A percentile compares a stretch with the other conserved stretches of the same genome.
These are phyloP conservation scores for Medauroidea extradentata DNA, from an alignment of 1,140 invertebrate genomes.

Conservation along the genomic window DNA sequence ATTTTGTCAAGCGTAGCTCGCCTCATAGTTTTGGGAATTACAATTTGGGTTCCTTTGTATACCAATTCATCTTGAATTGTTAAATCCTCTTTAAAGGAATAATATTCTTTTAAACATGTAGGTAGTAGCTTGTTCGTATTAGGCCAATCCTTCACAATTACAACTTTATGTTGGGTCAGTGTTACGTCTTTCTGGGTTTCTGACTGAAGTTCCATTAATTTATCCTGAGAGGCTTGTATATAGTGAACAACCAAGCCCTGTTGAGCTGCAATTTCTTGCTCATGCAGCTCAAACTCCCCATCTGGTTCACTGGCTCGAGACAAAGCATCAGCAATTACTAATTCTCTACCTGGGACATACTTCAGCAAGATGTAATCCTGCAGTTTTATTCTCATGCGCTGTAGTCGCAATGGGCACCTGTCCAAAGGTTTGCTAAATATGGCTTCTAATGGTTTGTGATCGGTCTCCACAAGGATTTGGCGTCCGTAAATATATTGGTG, in stretches of 20 bases:
- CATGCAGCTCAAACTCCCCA: background rate
- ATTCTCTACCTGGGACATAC: background rate
- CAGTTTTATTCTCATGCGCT: conserved; percentile 18
- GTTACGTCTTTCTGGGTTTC: background rate
- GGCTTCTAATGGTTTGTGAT: conserved; percentile 44
- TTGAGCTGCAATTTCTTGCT: background rate
- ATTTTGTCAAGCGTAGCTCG: background rate
- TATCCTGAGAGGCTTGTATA: background rate
- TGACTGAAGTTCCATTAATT: background rate
- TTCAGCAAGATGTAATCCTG: background rate
- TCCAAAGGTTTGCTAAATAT: conserved; percentile 31
- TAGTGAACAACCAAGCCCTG: background rate
- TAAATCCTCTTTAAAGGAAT: background rate
- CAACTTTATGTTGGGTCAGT: background rate
- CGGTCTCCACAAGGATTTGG: conserved; percentile 38
- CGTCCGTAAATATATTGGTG: conserved; percentile 42
- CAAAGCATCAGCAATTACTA: background rate
- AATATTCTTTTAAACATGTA: background rate
- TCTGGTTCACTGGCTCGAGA: background rate
- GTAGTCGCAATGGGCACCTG: conserved; percentile 25
- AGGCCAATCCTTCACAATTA: background rate
- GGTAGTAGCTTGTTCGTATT: background rate
- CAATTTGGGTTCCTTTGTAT: background rate
- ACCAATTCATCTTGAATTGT: background rate
- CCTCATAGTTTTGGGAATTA: background rate